These are phyloP conservation scores for Acanthosepion lycidas DNA, from an alignment of 2,888 invertebrate genomes.

Conservation along the genomic window DNA sequence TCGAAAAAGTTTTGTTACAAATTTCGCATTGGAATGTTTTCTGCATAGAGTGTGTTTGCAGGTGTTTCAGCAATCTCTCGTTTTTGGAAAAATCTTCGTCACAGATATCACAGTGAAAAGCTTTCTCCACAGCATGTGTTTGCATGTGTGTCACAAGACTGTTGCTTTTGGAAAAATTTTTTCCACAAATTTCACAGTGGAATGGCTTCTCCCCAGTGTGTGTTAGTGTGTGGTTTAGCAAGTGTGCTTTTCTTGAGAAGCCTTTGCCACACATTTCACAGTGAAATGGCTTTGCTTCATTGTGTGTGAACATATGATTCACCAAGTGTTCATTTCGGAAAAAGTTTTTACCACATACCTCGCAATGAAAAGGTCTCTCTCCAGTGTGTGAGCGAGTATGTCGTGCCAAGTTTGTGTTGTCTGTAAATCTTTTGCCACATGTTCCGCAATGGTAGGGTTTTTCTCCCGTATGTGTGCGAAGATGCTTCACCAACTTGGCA, in stretches of 20 bases:
- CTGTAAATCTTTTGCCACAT: not conserved
- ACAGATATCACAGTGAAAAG: not conserved
- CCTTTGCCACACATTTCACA: not conserved
- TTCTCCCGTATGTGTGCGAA: not conserved
- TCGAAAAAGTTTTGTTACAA: not conserved
- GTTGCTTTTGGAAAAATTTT: not conserved
- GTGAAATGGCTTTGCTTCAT: not conserved
- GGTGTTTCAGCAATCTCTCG: not conserved
- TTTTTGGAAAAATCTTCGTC: not conserved
- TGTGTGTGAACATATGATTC: not conserved
- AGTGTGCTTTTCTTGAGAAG: not conserved
- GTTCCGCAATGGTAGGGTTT: not conserved
- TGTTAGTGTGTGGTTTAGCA: not conserved
- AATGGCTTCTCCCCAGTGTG: constrained; percentile 34
- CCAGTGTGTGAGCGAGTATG: not conserved
- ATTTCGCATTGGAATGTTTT: not conserved
- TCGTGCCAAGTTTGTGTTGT: not conserved
- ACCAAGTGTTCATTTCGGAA: not conserved
- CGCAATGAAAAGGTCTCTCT: not conserved
- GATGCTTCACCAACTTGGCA: not conserved
- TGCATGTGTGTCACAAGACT: not conserved
- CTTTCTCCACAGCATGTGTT: not conserved
- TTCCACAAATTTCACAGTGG: not conserved
- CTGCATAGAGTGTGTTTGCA: not conserved
- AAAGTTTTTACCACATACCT: not conserved